Conservation (phyloP, 2,888 invertebrate species). For the Cynaeus angustus region DNA sequence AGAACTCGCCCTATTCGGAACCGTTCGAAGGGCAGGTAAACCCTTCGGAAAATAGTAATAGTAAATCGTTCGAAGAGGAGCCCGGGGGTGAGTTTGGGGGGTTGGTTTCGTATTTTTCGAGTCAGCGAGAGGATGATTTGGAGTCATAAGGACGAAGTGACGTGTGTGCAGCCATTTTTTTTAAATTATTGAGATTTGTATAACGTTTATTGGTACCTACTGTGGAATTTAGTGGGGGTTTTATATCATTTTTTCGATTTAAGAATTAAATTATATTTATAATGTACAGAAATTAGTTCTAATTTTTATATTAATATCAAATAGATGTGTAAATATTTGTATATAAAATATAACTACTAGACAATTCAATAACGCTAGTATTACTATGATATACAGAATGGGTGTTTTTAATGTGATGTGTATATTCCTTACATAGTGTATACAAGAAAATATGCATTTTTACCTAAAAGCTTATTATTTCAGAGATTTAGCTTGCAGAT, state of each 20-base stretch:
- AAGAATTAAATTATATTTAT: conserved; percentile 51
- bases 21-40: conserved; percentile 52
- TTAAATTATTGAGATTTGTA: conserved; percentile 38
- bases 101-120: conserved; percentile 93
- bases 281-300: conserved; percentile 52
- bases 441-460: conserved; percentile 45
- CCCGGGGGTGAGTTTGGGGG: conserved; percentile 88
- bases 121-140: conserved; percentile 90
- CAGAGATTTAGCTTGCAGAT: conserved; percentile 2
- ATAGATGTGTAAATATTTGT: conserved; percentile 49
- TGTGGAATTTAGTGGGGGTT: conserved; percentile 39
- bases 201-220: conserved; percentile 23
- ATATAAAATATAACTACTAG: conserved; percentile 42
- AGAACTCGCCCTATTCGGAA: conserved; percentile 65
- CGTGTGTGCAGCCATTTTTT: conserved; percentile 26
- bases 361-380: conserved; percentile 40
- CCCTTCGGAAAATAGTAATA: conserved; percentile 59
- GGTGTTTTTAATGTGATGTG: conserved; percentile 52
- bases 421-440: conserved; percentile 47
- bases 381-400: conserved; percentile 46
- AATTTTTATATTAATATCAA: conserved; percentile 47
- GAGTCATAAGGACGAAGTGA: conserved; percentile 77
- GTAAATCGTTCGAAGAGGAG: conserved; percentile 73
- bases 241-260: conserved; percentile 45
- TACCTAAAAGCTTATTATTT: conserved; percentile 38